Evolutionary conservation across 2,113 vertebrate genomes (phyloP).

Genomic region (Trogon melanurus): DNA sequence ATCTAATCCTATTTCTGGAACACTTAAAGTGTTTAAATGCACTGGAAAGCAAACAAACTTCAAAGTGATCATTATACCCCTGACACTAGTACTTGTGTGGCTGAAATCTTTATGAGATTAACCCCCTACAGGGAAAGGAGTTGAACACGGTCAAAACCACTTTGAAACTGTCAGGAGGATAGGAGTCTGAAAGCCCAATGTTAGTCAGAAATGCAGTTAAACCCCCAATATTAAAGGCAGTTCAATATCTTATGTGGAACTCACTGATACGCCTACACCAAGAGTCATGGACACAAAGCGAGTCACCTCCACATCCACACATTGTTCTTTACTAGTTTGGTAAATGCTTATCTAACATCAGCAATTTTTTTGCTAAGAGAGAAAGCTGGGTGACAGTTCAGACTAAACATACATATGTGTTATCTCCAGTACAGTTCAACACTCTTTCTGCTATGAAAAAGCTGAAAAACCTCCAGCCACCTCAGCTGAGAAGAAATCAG

Average conservation of each 20-base stretch:
- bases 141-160: conserved; percentile 76
- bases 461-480: neutral
- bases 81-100: conserved; percentile 81
- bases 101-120: conserved; percentile 86
- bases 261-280: neutral
- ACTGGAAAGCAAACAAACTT: conserved; percentile 85
- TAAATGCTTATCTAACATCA: neutral
- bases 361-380: neutral
- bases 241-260: neutral
- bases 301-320: neutral
- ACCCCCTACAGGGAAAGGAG: conserved; percentile 77
- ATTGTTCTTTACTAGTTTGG: neutral
- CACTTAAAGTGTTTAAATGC: conserved; percentile 82
- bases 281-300: neutral
- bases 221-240: conserved; percentile 21
- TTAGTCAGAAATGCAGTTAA: conserved; percentile 53
- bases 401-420: neutral
- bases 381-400: neutral
- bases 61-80: conserved; percentile 86
- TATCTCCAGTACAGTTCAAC: neutral
- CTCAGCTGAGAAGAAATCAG: neutral
- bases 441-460: neutral
- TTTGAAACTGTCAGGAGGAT: conserved; percentile 77
- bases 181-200: conserved; percentile 62
- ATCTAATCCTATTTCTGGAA: conserved; percentile 87